Evolutionary conservation across 2,888 invertebrate species (phyloP).

Genomic region (Andrena minutula): DNA sequence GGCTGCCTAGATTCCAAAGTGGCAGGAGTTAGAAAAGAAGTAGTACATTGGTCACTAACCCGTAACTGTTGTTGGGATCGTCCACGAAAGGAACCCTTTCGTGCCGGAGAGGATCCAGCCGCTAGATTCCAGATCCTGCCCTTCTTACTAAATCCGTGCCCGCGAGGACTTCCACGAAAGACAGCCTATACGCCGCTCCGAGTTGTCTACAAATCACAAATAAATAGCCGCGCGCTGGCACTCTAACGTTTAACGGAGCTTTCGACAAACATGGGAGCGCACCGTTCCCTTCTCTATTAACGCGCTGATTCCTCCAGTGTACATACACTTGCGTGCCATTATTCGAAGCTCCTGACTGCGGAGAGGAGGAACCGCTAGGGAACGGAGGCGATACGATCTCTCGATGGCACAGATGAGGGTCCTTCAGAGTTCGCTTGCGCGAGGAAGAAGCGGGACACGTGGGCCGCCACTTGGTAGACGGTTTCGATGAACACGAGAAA

Average conservation of each 20-base stretch:
- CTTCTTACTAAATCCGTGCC: no score
- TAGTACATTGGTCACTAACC: no score
- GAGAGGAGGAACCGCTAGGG: slow-evolving; percentile 14
- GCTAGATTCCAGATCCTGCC: no score
- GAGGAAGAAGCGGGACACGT: slow-evolving; percentile 17
- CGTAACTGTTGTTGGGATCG: no score
- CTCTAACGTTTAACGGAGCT: slow-evolving; percentile 65
- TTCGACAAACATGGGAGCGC: slow-evolving; percentile 52
- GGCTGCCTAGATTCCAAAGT: not conserved
- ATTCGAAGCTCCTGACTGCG: slow-evolving; percentile 24
- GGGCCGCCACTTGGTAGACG: not conserved
- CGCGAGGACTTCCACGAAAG: slow-evolving; percentile 6
- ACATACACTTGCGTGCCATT: slow-evolving; percentile 24
- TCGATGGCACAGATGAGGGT: slow-evolving; percentile 15
- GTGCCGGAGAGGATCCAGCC: no score
- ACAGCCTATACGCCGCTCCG: not conserved
- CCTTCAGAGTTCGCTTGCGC: slow-evolving; percentile 7
- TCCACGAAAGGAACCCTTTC: no score
- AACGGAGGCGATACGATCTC: slow-evolving; percentile 43
- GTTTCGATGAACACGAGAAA: slow-evolving; percentile 40
- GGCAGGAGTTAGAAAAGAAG: no score
- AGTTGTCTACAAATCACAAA: slow-evolving; percentile 50
- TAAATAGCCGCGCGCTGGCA: slow-evolving; percentile 42
- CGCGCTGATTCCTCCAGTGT: slow-evolving; percentile 6
- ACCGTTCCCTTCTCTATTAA: slow-evolving; percentile 12